Evolutionary conservation across 2,888 invertebrate genomes (phyloP).

Genomic region (Lepidochrysops patricia): DNA sequence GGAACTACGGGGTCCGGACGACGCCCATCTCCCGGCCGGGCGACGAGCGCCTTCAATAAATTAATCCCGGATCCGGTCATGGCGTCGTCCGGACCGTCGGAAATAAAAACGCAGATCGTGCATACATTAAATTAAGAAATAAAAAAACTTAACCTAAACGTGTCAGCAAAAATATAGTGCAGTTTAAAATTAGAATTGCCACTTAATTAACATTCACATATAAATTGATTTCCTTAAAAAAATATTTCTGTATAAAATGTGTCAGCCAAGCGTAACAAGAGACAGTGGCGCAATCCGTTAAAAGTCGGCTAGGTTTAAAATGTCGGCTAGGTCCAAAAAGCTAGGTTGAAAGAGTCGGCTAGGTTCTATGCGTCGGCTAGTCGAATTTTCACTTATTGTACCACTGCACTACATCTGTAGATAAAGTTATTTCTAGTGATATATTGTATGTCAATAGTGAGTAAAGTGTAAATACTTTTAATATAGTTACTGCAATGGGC

Average conservation of each 20-base stretch:
- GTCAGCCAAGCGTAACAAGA: conserved; percentile 65
- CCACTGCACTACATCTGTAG: conserved; percentile 53
- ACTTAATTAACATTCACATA: conserved; percentile 69
- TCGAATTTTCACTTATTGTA: conserved; percentile 36
- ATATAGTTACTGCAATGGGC: conserved; percentile 62
- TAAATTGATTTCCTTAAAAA: conserved; percentile 69
- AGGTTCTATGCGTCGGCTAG: too few relatives aligned
- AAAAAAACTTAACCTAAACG: conserved; percentile 62
- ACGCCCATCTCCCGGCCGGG: conserved; percentile 24
- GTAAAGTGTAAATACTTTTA: conserved; percentile 70
- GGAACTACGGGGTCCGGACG: conserved; percentile 38
- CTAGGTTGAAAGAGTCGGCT: neutral
- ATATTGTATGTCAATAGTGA: conserved; percentile 64
- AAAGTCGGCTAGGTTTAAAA: conserved; percentile 24
- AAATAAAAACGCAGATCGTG: conserved; percentile 72
- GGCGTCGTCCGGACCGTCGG: too few relatives aligned
- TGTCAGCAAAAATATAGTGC: conserved; percentile 74
- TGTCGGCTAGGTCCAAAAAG: neutral
- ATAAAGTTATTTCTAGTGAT: conserved; percentile 65
- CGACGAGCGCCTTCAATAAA: conserved; percentile 36
- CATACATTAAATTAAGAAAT: conserved; percentile 64
- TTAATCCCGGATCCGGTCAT: too few relatives aligned
- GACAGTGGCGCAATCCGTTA: conserved; percentile 41
- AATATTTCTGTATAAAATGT: conserved; percentile 73
- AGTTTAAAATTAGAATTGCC: conserved; percentile 67